Evolutionary conservation across 2,113 vertebrate species (phyloP).

Genomic region (Dromaius novaehollandiae): DNA sequence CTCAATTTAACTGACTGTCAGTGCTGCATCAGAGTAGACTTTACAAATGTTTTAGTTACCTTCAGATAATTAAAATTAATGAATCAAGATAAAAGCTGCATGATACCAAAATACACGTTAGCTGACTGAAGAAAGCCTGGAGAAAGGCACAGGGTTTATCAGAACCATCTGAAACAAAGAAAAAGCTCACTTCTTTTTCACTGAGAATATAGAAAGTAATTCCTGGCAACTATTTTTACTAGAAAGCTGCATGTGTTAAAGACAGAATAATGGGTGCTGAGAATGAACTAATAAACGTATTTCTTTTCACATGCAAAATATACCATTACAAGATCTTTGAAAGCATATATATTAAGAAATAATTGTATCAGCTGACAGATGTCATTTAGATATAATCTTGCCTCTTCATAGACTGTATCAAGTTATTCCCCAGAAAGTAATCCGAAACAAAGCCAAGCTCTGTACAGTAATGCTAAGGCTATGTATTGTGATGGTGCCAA

Average conservation of each 20-base stretch:
- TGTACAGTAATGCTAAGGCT: background rate
- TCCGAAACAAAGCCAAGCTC: background rate
- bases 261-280: background rate
- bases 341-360: background rate
- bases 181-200: background rate
- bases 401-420: background rate
- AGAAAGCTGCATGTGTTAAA: background rate
- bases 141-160: background rate
- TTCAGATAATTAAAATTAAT: background rate
- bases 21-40: background rate
- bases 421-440: background rate
- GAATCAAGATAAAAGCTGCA: background rate
- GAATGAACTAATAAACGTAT: background rate
- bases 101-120: background rate
- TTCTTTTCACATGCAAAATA: background rate
- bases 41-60: background rate
- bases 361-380: background rate
- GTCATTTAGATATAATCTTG: background rate
- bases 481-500: rapidly evolving
- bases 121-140: background rate
- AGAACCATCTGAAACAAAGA: background rate
- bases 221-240: background rate
- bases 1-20: background rate
- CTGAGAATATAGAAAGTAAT: background rate
- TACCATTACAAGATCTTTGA: background rate